Base-by-base conservation (phyloP, 1,140 invertebrate species). In the Bathynomus jamesi region DNA sequence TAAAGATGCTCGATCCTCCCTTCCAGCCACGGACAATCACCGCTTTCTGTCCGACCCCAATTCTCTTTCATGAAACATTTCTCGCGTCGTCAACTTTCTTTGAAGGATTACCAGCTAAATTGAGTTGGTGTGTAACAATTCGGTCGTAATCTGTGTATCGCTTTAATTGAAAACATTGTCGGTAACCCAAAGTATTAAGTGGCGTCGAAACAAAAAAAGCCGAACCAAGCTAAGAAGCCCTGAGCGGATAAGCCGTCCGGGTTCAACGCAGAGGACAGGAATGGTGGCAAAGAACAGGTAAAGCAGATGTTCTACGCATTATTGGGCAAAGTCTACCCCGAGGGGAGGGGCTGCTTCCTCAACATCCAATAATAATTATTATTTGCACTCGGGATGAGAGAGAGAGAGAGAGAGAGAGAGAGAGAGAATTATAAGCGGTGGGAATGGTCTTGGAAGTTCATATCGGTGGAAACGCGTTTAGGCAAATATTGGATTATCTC, bases 121-220 rank as follows among this genome's bases (percentile, higher is more conserved):
- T 64, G 62, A 64, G 62, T 64, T 27, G n/a, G 17, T 27, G 25
- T 64, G 62, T 64, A 64, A 64, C 62, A 64, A 64, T 64, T 29
- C 28, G 62, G 28, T 29, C 27, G 62, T 64, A 64, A 64, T 64
- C 62, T 28, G 24, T 25, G 62, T 64, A 64, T 64, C 62, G 62
- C 62, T 64, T 64, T 64, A 64, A 64, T 64, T 64, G 62, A 64
- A 64, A 64, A 64, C 62, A 64, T 64, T 64, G 62, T 64, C 17
- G 62, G 62, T 28, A 64, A 24, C 62, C 62, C 62, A 25, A 64
- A 64, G 62, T 28, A 64, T 64, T 64, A 64, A 64, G 62, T 64
- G 62, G 25, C 13, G 7, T n/a, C n/a, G 25, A 64, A 29, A 64
- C 62, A 64, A 64, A 64, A 63, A 64, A 64, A 25, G n/a, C 28